Percentiles rank a stretch among this genome's conserved stretches.
Evolutionary conservation across 2,113 vertebrate genomes (phyloP).

Genomic region (Scatophagus argus): DNA sequence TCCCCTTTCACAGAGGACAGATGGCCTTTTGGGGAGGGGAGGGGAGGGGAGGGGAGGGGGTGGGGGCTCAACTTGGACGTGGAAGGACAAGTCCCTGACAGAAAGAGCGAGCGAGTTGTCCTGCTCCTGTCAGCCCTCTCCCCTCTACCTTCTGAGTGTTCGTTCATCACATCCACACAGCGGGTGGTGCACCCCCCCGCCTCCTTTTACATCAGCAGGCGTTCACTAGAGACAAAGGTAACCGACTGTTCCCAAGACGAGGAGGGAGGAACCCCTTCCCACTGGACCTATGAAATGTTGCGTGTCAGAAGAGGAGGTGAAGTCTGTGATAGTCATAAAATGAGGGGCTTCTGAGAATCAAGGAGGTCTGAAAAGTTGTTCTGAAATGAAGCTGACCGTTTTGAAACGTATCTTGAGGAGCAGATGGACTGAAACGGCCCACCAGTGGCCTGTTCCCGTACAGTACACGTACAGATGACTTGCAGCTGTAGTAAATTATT

Average conservation of each 20-base stretch:
- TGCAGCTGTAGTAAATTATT: conserved; percentile 67
- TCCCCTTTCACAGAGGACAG: not conserved
- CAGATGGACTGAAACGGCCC: conserved; percentile 37
- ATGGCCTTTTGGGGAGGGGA: too few relatives aligned
- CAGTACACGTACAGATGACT: conserved; percentile 13
- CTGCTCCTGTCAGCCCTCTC: conserved; percentile 30
- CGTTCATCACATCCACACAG: conserved; percentile 10
- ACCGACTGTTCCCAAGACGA: conserved; percentile 20
- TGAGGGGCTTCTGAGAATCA: not conserved
- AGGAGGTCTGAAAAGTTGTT: conserved; percentile 3
- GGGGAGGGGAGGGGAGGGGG: too few relatives aligned
- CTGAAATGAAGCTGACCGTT: conserved; percentile 3
- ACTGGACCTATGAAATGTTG: conserved; percentile 8
- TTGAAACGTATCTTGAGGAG: conserved; percentile 25
- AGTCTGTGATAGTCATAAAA: conserved; percentile 30
- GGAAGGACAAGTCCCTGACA: not conserved
- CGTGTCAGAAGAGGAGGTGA: not conserved
- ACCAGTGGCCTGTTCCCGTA: conserved; percentile 62
- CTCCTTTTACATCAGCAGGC: conserved; percentile 47
- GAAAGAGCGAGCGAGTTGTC: not conserved
- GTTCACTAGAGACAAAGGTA: conserved; percentile 10
- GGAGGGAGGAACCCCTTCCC: conserved; percentile 15
- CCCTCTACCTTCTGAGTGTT: not conserved
- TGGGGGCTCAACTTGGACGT: not conserved
- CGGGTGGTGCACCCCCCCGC: not conserved